Evolutionary conservation across 2,797 vertebrate species (phyloP).

Genomic region (Jordanella pulchra): DNA sequence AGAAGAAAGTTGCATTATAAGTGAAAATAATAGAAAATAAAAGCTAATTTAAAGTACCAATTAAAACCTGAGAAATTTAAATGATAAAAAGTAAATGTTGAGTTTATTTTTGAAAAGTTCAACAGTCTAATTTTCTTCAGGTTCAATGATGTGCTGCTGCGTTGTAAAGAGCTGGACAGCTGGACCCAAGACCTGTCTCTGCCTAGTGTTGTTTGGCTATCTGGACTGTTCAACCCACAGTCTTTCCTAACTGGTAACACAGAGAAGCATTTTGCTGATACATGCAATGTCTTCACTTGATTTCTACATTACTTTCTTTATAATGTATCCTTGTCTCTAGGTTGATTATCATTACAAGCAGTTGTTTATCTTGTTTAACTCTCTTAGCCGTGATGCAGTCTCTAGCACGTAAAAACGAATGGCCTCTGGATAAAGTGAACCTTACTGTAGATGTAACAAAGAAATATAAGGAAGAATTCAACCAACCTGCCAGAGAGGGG

Average conservation of each 20-base stretch:
- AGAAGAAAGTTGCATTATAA: background rate
- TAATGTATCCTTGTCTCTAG: no score
- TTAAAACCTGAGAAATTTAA: no score
- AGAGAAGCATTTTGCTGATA: background rate
- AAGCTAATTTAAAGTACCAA: background rate
- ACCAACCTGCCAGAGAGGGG: conserved; percentile 80
- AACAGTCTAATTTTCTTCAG: conserved; percentile 38
- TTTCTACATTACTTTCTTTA: background rate
- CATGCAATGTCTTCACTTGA: background rate
- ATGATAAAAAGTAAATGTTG: no score
- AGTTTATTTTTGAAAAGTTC: background rate
- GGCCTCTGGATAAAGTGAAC: conserved; percentile 85
- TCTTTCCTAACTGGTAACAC: conserved; percentile 96
- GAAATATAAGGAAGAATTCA: conserved; percentile 86
- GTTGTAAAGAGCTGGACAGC: conserved; percentile 85
- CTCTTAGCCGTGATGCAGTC: conserved; percentile 80
- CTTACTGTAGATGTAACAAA: conserved; percentile 80
- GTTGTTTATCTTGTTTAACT: background rate
- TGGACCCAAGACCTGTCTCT: conserved; percentile 88
- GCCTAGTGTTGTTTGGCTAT: conserved; percentile 89
- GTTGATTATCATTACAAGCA: background rate
- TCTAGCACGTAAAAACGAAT: conserved; percentile 85
- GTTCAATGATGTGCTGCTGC: conserved; percentile 83
- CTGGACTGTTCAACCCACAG: conserved; percentile 95
- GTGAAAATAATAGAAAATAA: background rate